Base-by-base conservation (phyloP, 1,140 invertebrate species). In the Laupala kohalensis region DNA sequence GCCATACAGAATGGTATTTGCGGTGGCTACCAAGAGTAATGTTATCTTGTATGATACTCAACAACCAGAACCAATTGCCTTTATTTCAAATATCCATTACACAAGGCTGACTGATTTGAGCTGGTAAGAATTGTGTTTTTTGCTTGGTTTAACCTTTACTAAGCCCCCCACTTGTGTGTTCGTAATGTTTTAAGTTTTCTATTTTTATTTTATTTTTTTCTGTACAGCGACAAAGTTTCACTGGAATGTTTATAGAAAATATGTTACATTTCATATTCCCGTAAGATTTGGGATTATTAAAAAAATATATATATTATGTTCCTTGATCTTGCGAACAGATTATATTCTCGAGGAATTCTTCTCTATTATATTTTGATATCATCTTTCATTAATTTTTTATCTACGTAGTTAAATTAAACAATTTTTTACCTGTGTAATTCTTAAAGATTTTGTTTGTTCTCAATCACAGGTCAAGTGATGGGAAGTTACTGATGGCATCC, bases 1-100 rank as follows among this genome's bases (percentile, higher is more conserved):
- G 64, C 92, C 93, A 0, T 95, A 95, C 76, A 84, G 94, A 74
- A 88, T 95, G 81, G 83, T 98, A 27, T 92, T 96, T 79, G 95
- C 95, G 5, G 90, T 98, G 13, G 95, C 90, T 19, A 95, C 95
- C 2, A 88, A 92, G 76, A 80, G 37, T 53, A 53, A 53, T 53
- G 86, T 98, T 67, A 82, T 96, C 67, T 80, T 97, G 23, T 97
- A 96, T 79, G 96, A 97, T 79, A 97, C 94, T 9, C 94, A 96
- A 79, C 94, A 96, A 81, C 81, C 83, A 15, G 83, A 86, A 53
- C 96, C 96, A 0, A 88, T 98, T 79, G 94, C 89, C 0, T 83
- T 91, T 70, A 86, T 98, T 67, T 88, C 91, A 2, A 94, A 97
- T 77, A 95, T 97, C 77, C 96, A 99, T 80, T 98, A 96, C 76